Percentiles rank a stretch among this genome's conserved stretches.
Conservation (phyloP, 2,888 invertebrate genomes). For the Lacanobia oleracea region DNA sequence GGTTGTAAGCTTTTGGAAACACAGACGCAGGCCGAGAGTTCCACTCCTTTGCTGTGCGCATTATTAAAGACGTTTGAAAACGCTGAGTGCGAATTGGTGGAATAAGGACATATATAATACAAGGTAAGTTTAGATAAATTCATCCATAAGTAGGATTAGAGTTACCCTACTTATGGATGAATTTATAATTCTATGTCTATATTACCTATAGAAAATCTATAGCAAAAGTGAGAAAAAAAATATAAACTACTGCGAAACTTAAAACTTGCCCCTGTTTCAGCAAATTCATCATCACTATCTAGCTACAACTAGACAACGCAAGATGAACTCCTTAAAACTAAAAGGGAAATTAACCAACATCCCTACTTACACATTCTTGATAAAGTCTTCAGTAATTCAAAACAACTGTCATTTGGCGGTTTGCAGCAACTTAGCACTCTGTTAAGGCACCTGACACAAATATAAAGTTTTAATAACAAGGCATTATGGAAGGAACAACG, state of each 20-base stretch:
- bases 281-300: no score
- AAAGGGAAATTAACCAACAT: slow-evolving; percentile 42
- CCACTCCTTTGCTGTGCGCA: no score
- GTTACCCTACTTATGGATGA: no score
- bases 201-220: no score
- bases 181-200: no score
- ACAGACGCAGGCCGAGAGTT: no score
- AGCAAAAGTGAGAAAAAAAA: not conserved
- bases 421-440: slow-evolving; percentile 61
- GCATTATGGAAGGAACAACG: slow-evolving; percentile 56
- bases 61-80: no score
- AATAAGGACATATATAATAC: no score
- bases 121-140: no score
- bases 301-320: not conserved
- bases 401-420: slow-evolving; percentile 56
- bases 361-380: slow-evolving; percentile 50
- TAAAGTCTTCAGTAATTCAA: slow-evolving; percentile 55
- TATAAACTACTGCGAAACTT: not conserved
- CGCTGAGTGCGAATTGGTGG: no score
- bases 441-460: slow-evolving; percentile 65
- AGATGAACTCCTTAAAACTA: slow-evolving; percentile 7
- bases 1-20: no score
- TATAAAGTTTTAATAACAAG: slow-evolving; percentile 69
- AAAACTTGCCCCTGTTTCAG: not conserved
- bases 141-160: no score